These are phyloP conservation scores for Panurus biarmicus DNA, from an alignment of 2,113 vertebrate species.

Conservation along the genomic window DNA sequence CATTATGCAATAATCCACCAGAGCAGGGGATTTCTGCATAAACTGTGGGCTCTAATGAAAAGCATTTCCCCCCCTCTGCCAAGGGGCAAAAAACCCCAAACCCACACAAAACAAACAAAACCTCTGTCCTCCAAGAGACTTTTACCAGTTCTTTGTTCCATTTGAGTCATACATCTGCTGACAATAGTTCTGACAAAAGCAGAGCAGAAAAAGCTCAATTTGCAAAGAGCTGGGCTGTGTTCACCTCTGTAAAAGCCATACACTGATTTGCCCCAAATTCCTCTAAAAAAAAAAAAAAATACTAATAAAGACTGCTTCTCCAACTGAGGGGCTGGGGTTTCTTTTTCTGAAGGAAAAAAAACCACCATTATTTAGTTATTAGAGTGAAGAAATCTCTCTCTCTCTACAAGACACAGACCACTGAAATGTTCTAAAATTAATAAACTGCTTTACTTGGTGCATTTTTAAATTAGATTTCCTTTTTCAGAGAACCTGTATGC, in stretches of 20 bases:
- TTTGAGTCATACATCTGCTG: not conserved
- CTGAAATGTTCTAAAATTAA: constrained; percentile 28
- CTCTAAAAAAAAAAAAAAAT: not conserved
- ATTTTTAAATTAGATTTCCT: constrained; percentile 9
- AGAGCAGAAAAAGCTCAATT: not conserved
- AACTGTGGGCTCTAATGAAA: not conserved
- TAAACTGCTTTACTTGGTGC: not conserved
- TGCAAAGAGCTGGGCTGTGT: not conserved
- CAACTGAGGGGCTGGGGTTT: not conserved
- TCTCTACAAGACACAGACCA: not conserved
- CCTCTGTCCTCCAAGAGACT: not conserved
- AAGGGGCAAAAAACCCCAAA: not conserved
- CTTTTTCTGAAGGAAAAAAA: not conserved
- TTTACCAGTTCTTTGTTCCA: constrained; percentile 7
- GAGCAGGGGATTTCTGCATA: not conserved
- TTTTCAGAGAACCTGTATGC: not conserved
- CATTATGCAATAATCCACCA: constrained; percentile 37
- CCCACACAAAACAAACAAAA: constrained; percentile 6
- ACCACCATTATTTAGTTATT: not conserved
- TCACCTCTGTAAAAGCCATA: not conserved
- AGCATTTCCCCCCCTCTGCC: not conserved
- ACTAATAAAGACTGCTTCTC: not conserved
- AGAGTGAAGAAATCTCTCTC: not conserved
- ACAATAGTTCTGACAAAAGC: not conserved
- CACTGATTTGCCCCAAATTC: not conserved